Evolutionary conservation across 2,113 vertebrate genomes (phyloP).

Genomic region (Lichenostomus cassidix): DNA sequence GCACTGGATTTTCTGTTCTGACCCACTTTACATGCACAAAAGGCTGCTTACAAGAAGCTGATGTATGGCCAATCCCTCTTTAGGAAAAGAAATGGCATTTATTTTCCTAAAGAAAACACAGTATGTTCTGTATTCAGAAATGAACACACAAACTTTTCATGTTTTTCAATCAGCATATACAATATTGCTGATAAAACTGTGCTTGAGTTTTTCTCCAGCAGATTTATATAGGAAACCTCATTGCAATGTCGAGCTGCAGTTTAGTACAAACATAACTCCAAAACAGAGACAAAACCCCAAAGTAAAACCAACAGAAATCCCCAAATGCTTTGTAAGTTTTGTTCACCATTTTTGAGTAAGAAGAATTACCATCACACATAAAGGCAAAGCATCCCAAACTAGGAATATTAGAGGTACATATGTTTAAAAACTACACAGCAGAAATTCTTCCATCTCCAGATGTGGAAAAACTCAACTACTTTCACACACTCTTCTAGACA

Average conservation of each 20-base stretch:
- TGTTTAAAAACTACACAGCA: not conserved
- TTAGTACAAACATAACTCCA: not conserved
- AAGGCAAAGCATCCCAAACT: not conserved
- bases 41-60: not conserved
- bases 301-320: not conserved
- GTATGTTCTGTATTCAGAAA: not conserved
- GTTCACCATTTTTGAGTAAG: not conserved
- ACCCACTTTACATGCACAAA: not conserved
- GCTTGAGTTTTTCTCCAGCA: not conserved
- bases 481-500: not conserved
- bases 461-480: not conserved
- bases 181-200: not conserved
- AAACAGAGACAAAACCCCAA: not conserved
- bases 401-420: not conserved
- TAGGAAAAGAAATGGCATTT: not conserved
- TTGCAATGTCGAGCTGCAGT: not conserved
- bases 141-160: not conserved
- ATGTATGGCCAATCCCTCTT: not conserved
- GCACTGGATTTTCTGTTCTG: not conserved
- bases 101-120: not conserved
- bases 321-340: not conserved
- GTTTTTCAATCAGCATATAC: not conserved
- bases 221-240: not conserved
- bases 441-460: not conserved
- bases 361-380: not conserved